A percentile compares a stretch with the other conserved stretches of the same genome.
These are phyloP conservation scores for Pseudochromis fuscus DNA, from an alignment of 2,797 vertebrate species.

Conservation along the genomic window DNA sequence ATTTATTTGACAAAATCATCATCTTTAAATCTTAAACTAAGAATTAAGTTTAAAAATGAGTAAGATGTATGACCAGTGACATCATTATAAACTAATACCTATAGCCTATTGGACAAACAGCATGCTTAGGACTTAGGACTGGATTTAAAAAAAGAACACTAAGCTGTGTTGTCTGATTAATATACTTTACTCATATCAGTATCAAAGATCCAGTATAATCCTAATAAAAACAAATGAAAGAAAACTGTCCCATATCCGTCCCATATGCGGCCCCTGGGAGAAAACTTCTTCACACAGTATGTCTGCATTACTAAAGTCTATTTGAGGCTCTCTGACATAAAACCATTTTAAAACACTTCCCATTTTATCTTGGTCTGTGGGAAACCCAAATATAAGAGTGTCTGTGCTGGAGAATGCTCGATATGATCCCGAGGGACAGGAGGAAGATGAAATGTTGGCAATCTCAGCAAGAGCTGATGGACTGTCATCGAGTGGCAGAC, in stretches of 20 bases:
- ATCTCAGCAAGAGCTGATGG: constrained; percentile 17
- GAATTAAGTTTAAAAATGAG: too few relatives aligned
- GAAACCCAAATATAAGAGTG: constrained; percentile 46
- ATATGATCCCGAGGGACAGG: constrained; percentile 12
- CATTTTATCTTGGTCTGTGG: constrained; percentile 40
- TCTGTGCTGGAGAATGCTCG: constrained; percentile 23
- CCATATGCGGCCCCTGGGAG: constrained; percentile 5
- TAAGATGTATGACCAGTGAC: too few relatives aligned
- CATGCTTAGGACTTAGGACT: too few relatives aligned
- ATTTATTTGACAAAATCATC: too few relatives aligned
- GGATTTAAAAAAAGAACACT: too few relatives aligned
- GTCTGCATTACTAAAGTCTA: constrained; percentile 20
- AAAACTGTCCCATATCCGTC: too few relatives aligned
- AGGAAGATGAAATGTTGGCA: background rate
- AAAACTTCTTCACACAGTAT: constrained; percentile 4
- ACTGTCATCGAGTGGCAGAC: constrained; percentile 38
- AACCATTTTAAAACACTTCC: constrained; percentile 33
- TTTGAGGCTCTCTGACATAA: constrained; percentile 41
- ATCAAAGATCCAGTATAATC: background rate
- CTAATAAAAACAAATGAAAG: background rate
- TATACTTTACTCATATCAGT: background rate
- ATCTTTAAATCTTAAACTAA: too few relatives aligned
- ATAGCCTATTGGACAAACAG: too few relatives aligned
- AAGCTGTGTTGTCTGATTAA: background rate
- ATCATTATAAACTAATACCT: too few relatives aligned